Evolutionary conservation across 2,888 invertebrate genomes (phyloP).

Genomic region (Polydrusus cervinus): DNA sequence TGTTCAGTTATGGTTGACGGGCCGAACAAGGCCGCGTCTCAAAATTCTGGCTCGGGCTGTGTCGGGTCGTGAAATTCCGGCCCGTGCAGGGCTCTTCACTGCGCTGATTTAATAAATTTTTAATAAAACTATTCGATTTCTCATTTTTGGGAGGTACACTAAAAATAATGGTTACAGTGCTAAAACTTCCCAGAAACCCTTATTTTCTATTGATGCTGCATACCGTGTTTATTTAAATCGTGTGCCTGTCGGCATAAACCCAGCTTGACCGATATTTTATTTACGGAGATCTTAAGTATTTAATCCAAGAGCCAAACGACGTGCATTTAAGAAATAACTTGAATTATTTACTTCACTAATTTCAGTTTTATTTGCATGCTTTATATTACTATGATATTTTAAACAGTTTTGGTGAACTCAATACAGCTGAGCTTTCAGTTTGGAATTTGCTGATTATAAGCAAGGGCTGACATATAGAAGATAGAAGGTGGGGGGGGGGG

Average conservation of each 20-base stretch:
- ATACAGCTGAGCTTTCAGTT: too few species aligned
- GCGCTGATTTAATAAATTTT: too few species aligned
- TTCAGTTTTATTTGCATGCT: neutral
- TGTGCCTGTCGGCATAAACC: constrained; percentile 1
- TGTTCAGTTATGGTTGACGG: too few species aligned
- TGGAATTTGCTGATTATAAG: too few species aligned
- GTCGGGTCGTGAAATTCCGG: too few species aligned
- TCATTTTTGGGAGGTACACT: too few species aligned
- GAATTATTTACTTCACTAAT: neutral
- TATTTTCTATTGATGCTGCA: neutral
- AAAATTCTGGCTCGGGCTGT: too few species aligned
- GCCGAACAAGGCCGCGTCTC: too few species aligned
- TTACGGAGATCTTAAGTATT: constrained; percentile 14
- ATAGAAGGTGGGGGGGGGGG: too few species aligned
- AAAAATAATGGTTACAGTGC: neutral
- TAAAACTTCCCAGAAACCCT: constrained; percentile 1
- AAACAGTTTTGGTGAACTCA: neutral
- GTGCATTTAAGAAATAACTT: constrained; percentile 7
- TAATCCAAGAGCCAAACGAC: constrained; percentile 4
- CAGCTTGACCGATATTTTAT: constrained; percentile 26
- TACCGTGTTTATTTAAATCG: constrained; percentile 6
- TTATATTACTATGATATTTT: neutral
- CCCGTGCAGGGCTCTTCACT: too few species aligned
- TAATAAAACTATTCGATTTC: too few species aligned
- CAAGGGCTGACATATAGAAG: too few species aligned